Conservation (phyloP, 2,797 vertebrate species). For the Thripadectes ignobilis region DNA sequence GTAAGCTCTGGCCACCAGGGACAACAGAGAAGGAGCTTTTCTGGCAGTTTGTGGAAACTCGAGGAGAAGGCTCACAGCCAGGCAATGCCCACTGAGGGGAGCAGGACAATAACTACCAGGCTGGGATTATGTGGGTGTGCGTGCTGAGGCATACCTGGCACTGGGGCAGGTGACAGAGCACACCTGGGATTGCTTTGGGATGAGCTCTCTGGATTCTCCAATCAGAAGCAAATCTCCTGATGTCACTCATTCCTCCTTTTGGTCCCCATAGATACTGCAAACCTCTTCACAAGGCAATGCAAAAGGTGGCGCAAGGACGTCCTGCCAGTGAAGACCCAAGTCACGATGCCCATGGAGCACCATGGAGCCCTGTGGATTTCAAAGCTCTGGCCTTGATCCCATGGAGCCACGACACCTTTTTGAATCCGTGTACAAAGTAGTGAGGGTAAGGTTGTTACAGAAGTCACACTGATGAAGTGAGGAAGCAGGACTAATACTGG, state of each 20-base stretch:
- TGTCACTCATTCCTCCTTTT: not conserved
- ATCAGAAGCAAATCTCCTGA: not conserved
- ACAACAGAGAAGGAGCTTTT: not conserved
- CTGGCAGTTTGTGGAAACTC: not conserved
- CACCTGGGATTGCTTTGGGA: not conserved
- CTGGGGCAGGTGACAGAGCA: not conserved
- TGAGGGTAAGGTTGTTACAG: not conserved
- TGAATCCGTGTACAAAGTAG: not conserved
- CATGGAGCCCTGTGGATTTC: not conserved
- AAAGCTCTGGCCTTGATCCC: not conserved
- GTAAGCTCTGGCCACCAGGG: not conserved
- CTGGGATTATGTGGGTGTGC: not conserved
- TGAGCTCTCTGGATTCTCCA: not conserved
- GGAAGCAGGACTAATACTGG: not conserved
- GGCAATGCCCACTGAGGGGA: not conserved
- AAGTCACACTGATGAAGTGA: not conserved
- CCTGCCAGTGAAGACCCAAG: not conserved
- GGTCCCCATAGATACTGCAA: not conserved
- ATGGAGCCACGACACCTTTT: not conserved
- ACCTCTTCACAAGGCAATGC: accelerated
- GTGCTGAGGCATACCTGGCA: not conserved
- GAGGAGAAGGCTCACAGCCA: not conserved
- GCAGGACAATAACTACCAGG: not conserved
- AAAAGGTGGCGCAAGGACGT: not conserved
- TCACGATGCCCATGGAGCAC: not conserved